Conservation (phyloP, 2,113 vertebrate species). For the Spilogale gracilis region DNA sequence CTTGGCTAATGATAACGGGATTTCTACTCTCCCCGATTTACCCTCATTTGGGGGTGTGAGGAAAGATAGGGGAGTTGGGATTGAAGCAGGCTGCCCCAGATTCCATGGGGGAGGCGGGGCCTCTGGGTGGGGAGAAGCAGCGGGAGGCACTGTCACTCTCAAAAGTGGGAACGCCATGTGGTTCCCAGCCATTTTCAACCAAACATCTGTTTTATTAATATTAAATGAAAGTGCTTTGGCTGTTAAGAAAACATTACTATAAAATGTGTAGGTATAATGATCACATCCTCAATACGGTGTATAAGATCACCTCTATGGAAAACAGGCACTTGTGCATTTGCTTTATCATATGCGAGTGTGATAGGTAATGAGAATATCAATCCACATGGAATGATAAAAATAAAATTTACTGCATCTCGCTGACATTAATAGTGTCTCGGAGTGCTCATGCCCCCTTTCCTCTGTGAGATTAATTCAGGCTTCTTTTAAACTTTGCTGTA, state of each 20-base stretch:
- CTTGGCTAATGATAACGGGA: background rate
- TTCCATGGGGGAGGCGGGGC: background rate
- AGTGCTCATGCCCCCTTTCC: background rate
- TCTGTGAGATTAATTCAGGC: conserved; percentile 55
- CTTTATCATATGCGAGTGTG: conserved; percentile 73
- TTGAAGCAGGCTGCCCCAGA: background rate
- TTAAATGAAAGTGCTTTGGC: conserved; percentile 78
- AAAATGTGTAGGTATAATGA: conserved; percentile 78
- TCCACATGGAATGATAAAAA: conserved; percentile 80
- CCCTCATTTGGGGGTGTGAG: background rate
- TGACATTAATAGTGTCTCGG: conserved; percentile 67
- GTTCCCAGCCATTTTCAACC: conserved; percentile 63
- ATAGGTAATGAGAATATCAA: conserved; percentile 82
- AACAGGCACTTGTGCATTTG: conserved; percentile 63
- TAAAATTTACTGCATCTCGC: conserved; percentile 79
- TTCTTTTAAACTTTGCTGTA: conserved; percentile 36
- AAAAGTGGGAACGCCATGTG: background rate
- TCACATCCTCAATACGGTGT: conserved; percentile 74
- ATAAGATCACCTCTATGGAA: conserved; percentile 64
- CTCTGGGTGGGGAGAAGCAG: background rate
- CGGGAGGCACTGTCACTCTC: background rate
- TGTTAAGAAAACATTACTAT: conserved; percentile 81
- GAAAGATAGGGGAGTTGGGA: background rate
- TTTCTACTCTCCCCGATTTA: background rate
- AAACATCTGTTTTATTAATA: conserved; percentile 83